Evolutionary conservation across 1,140 invertebrate genomes (phyloP).

Genomic region (Drosophila paulistorum): DNA sequence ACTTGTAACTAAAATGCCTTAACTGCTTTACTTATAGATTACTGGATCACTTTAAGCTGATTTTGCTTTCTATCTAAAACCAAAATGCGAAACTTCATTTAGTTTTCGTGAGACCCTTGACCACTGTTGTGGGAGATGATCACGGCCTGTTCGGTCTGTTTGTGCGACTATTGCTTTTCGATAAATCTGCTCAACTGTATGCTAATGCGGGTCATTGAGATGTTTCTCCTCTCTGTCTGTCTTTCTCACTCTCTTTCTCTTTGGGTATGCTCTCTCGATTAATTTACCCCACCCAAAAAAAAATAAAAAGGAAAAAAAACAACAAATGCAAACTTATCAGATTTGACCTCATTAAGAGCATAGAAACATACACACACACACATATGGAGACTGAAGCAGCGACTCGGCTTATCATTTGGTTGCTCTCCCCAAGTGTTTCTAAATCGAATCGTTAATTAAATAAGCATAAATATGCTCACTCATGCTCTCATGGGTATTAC

Average conservation of each 20-base stretch:
- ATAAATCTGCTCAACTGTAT: conserved; percentile 32
- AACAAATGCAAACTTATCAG: conserved; percentile 10
- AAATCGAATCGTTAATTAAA: conserved; percentile 10
- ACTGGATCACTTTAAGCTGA: no score
- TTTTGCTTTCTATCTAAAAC: no score
- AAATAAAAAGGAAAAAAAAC: not conserved
- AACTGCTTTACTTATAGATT: no score
- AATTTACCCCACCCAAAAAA: not conserved
- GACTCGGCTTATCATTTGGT: conserved; percentile 1
- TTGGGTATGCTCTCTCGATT: not conserved
- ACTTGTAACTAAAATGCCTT: no score
- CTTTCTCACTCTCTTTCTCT: not conserved
- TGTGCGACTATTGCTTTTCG: conserved; percentile 38
- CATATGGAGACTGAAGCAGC: not conserved
- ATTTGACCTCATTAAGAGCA: conserved; percentile 10
- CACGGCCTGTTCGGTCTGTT: conserved; percentile 21
- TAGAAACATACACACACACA: conserved; percentile 1
- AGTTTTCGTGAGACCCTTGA: not conserved
- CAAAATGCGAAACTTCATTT: not conserved
- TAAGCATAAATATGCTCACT: conserved; percentile 7
- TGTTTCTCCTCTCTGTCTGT: not conserved
- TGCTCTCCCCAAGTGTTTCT: not conserved
- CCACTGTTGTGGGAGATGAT: conserved; percentile 3
- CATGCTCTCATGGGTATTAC: conserved; percentile 7
- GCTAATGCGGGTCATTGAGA: conserved; percentile 6